Evolutionary conservation across 2,888 invertebrate genomes (phyloP), one percentile per base, ranked within the genome.

Genomic region (Pollenia labialis): DNA sequence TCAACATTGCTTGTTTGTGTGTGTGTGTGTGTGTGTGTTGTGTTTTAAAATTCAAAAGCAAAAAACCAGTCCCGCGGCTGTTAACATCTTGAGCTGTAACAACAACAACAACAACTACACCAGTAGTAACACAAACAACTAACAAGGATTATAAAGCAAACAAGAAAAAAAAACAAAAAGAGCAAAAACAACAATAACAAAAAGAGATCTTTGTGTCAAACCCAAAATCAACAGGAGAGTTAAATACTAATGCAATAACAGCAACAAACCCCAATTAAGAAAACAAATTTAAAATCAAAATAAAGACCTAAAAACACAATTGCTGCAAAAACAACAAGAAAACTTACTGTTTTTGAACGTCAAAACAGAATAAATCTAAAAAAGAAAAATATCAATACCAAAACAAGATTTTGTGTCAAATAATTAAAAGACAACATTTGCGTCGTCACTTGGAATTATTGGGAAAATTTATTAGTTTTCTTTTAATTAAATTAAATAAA

Each of bases 31-130:
- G n/a, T n/a, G 14, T 68, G 48, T 69, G 71, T 77, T 77, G 16
- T 60, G 58, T 72, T 52, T 75, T 71, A 85, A 74, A 72, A 87
- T 80, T 71, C 76, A 81, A 77, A 76, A 64, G 77, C 76, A 87
- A 64, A 79, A 83, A 85, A 85, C 87, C 85, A 84, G 87, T 87
- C 87, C 60, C 48, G 87, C 74, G 84, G 84, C 75, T 82, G 74
- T 82, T 69, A 81, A 79, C 75, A 74, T 72, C 72, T 76, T 52
- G 48, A 76, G 11, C 64, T 71, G 11, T 44, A 56, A 11, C 60
- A 68, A 74, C 77, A 72, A 76, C 56, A 14, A 68, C 18, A 62
- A 32, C 1, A 32, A 32, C 32, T 32, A 32, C 32, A 6, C 6
- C 32, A 32, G 6, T 32, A 32, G 6, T 6, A 32, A 42, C 58